Evolutionary conservation across 2,113 vertebrate species (phyloP).

Genomic region (Corynorhinus townsendii): DNA sequence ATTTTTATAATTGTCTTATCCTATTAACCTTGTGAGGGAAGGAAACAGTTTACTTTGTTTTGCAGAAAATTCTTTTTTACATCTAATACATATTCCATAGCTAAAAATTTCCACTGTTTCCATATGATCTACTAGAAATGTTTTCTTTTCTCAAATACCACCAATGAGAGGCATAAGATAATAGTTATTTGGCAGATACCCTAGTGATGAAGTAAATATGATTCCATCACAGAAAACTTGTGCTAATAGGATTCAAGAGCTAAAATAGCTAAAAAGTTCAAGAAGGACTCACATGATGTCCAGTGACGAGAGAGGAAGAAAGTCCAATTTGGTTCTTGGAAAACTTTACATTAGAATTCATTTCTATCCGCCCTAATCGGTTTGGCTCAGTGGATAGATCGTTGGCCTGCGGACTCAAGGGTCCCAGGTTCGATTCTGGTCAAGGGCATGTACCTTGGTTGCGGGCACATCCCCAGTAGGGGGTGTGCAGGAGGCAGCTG

Average conservation of each 20-base stretch:
- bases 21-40: not conserved
- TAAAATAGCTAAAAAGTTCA: conserved; percentile 7
- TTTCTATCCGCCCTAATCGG: too few relatives aligned
- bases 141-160: not conserved
- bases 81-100: conserved; percentile 21
- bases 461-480: too few relatives aligned
- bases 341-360: not conserved
- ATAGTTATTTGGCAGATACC: not conserved
- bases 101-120: conserved; percentile 46
- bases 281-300: not conserved
- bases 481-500: too few relatives aligned
- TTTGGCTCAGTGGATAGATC: too few relatives aligned
- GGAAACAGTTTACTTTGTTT: not conserved
- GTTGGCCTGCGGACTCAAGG: too few relatives aligned
- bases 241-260: conserved; percentile 16
- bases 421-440: too few relatives aligned
- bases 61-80: not conserved
- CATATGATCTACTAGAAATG: conserved; percentile 11
- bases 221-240: conserved; percentile 39
- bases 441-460: too few relatives aligned
- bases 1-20: conserved; percentile 34
- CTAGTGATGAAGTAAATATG: conserved; percentile 1
- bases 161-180: conserved; percentile 1
- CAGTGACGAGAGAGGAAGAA: conserved; percentile 11
- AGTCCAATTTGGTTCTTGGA: not conserved